Conservation (phyloP, 2,113 vertebrate species). For the Atractosteus spatula region DNA sequence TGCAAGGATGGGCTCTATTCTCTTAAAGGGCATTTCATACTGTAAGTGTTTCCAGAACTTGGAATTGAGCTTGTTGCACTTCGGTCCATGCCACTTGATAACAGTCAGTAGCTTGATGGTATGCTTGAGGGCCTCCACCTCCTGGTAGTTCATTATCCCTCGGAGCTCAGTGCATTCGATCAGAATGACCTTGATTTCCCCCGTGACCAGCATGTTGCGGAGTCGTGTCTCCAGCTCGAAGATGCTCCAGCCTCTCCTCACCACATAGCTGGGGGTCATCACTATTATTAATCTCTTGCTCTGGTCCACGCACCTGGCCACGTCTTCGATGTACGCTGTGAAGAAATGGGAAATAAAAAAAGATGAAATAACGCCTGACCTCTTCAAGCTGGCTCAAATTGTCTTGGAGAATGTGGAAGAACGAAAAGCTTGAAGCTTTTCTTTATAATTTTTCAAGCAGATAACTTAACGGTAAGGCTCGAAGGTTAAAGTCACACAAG, state of each 20-base stretch:
- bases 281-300: slow-evolving; percentile 97
- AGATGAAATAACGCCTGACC: slow-evolving; percentile 15
- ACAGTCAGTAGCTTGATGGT: slow-evolving; percentile 96
- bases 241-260: slow-evolving; percentile 97
- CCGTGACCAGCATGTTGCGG: slow-evolving; percentile 92
- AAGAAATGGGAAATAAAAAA: slow-evolving; percentile 41
- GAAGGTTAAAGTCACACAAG: no score
- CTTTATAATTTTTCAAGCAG: no score
- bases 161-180: slow-evolving; percentile 96
- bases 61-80: slow-evolving; percentile 97
- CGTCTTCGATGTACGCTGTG: slow-evolving; percentile 96
- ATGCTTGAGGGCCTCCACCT: slow-evolving; percentile 95
- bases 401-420: background rate
- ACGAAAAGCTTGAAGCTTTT: no score
- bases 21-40: slow-evolving; percentile 98
- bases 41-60: slow-evolving; percentile 99
- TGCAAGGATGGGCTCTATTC: slow-evolving; percentile 88
- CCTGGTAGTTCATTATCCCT: slow-evolving; percentile 99
- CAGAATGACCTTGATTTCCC: slow-evolving; percentile 96
- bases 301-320: slow-evolving; percentile 96
- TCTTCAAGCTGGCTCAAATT: background rate
- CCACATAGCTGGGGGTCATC: slow-evolving; percentile 96
- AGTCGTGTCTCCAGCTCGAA: slow-evolving; percentile 97
- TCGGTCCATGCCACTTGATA: slow-evolving; percentile 94
- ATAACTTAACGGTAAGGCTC: no score